Evolutionary conservation across 35 echinoderm and acorn worm species (phyloP), one percentile per base, ranked within the genome.

Genomic region (Apostichopus californicus): DNA sequence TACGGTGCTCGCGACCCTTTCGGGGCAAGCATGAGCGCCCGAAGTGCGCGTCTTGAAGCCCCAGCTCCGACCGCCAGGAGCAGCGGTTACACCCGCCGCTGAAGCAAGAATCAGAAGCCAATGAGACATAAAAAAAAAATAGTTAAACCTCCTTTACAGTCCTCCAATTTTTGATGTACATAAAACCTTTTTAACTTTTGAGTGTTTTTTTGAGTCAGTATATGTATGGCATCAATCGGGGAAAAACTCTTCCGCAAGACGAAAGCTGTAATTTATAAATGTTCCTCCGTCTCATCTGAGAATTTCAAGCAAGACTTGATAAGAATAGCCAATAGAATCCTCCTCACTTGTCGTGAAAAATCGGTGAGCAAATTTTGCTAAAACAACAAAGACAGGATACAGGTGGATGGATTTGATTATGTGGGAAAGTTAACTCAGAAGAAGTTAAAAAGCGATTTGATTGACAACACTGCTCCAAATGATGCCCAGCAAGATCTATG

Each of bases 11-110:
- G 81, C 57, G 81, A 85, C 81, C 81, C 55, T 18, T 85, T 59
- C n/a, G 81, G 81, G 81, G 81, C 81, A 18, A 85, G 81, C 52
- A 59, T 59, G 22, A 17, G 17, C 52, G 81, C 55, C 57, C 57
- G 81, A 85, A 85, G 81, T 55, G 81, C 81, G 21, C 55, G 55
- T 59, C 81, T 85, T 21, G 81, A 85, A 22, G 57, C 55, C 55
- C 55, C 55, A 14, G 81, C 57, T n/a, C 81, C 81, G 4, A 18
- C 81, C 5, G 81, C 55, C 5, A 75, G 71, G 17, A 85, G 81
- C 54, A n/a, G 81, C 81, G 81, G 55, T 55, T 85, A 85, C 17
- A 55, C 81, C 21, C 81, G 81, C 81, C 81, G 81, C 23, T 85
- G 81, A 85, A 85, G 81, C 71, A 75, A 75, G 71, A 75, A 4